A percentile compares a stretch with the other conserved stretches of the same genome.
Conservation (phyloP, 2,113 vertebrate species). For the Apeltes quadracus region DNA sequence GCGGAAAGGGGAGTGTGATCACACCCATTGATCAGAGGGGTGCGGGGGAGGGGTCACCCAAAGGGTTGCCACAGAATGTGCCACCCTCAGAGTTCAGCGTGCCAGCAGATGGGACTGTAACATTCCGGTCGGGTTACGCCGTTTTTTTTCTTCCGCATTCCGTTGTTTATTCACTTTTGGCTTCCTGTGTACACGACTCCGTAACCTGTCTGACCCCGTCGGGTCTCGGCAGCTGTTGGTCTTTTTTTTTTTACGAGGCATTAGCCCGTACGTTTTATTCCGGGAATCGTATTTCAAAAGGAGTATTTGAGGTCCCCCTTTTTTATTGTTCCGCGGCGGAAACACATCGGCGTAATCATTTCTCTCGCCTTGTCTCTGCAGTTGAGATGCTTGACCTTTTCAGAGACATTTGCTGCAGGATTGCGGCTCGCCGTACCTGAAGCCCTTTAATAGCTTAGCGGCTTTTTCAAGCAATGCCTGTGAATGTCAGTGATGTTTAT, state of each 20-base stretch:
- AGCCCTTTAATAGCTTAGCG: slow-evolving; percentile 40
- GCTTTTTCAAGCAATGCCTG: slow-evolving; percentile 30
- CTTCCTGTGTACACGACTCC: slow-evolving; percentile 63
- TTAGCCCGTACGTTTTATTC: slow-evolving; percentile 66
- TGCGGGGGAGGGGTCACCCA: slow-evolving; percentile 14
- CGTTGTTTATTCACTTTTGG: slow-evolving; percentile 74
- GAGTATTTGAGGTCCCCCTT: slow-evolving; percentile 33
- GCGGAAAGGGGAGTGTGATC: slow-evolving; percentile 55
- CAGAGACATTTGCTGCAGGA: slow-evolving; percentile 17
- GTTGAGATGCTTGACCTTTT: slow-evolving; percentile 57
- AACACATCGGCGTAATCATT: slow-evolving; percentile 22
- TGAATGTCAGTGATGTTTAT: slow-evolving; percentile 67
- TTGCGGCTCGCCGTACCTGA: slow-evolving; percentile 26
- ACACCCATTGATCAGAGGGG: slow-evolving; percentile 33
- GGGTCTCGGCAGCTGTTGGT: slow-evolving; percentile 69
- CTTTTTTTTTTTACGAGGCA: slow-evolving; percentile 64
- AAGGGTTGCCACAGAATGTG: slow-evolving; percentile 34
- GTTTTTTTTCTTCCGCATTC: slow-evolving; percentile 67
- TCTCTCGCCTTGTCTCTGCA: slow-evolving; percentile 25
- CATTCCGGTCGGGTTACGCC: slow-evolving; percentile 63
- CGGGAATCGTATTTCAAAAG: slow-evolving; percentile 70
- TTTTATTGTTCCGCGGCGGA: slow-evolving; percentile 41
- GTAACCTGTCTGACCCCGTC: slow-evolving; percentile 66
- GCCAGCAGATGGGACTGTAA: slow-evolving; percentile 66
- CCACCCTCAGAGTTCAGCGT: slow-evolving; percentile 58